Conservation (phyloP, 1,140 invertebrate species). For the Proales similis region DNA sequence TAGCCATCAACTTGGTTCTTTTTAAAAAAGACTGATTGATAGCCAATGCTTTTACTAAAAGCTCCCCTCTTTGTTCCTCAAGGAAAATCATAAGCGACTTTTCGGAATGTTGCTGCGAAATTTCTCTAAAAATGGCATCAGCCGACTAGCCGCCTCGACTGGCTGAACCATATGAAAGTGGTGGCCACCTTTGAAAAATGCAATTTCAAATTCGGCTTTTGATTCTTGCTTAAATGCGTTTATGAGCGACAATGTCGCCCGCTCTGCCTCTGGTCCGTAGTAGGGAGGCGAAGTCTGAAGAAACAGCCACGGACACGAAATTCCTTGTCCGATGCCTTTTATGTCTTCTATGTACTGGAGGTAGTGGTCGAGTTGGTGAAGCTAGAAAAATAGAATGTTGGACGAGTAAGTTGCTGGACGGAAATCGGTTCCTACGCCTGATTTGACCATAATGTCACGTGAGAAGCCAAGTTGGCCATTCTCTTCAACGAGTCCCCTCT, state of each 20-base stretch:
- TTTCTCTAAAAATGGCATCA: no score
- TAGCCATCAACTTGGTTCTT: constrained; percentile 13
- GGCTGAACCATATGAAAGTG: constrained; percentile 37
- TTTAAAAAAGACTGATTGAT: neutral
- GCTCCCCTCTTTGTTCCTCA: no score
- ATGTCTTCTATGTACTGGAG: neutral
- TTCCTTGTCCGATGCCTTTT: neutral
- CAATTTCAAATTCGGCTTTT: constrained; percentile 1
- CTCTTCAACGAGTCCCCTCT: constrained; percentile 19
- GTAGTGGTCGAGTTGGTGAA: constrained; percentile 12
- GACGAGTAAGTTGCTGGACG: neutral
- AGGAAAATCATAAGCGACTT: no score
- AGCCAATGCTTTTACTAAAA: no score
- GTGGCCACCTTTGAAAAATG: constrained; percentile 29
- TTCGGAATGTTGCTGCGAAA: no score
- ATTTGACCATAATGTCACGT: constrained; percentile 28
- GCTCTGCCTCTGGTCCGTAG: neutral
- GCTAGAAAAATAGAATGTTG: neutral
- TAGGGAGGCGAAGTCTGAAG: constrained; percentile 16
- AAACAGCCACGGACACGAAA: constrained; percentile 2
- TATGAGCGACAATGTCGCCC: neutral
- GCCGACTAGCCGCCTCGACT: constrained; percentile 10
- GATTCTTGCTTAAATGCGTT: constrained; percentile 8
- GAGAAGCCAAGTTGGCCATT: constrained; percentile 25
- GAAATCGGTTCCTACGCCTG: no score